Evolutionary conservation across 2,113 vertebrate species (phyloP).

Genomic region (Sinocyclocheilus maitianheensis): DNA sequence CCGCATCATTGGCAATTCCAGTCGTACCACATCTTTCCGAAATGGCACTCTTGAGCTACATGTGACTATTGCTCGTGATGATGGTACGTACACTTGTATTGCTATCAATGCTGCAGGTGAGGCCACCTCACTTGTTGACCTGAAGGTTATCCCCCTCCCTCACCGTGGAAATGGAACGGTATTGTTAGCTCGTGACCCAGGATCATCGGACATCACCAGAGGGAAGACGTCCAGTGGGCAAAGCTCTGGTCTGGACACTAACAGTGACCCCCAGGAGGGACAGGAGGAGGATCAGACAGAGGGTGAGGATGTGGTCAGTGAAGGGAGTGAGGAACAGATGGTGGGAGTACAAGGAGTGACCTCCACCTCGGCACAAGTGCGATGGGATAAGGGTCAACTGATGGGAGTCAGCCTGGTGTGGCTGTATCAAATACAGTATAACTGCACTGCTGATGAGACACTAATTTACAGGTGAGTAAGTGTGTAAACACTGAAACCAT

Average conservation of each 20-base stretch:
- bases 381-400: constrained; percentile 80
- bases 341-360: constrained; percentile 85
- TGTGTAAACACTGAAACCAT: not conserved
- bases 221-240: constrained; percentile 53
- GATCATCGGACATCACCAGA: constrained; percentile 59
- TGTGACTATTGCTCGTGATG: constrained; percentile 84
- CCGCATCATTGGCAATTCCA: constrained; percentile 86
- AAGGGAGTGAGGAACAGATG: constrained; percentile 51
- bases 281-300: constrained; percentile 55
- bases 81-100: constrained; percentile 87
- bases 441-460: constrained; percentile 74
- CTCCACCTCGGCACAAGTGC: constrained; percentile 83
- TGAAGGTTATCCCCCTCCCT: constrained; percentile 88
- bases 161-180: constrained; percentile 80
- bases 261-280: constrained; percentile 50
- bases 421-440: constrained; percentile 84
- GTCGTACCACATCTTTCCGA: constrained; percentile 82
- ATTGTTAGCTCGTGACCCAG: constrained; percentile 62
- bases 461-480: constrained; percentile 74
- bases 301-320: constrained; percentile 34
- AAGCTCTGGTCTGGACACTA: constrained; percentile 49
- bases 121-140: constrained; percentile 83
- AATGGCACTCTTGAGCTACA: constrained; percentile 89
- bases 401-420: constrained; percentile 73
- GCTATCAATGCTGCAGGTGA: constrained; percentile 90